A percentile compares a stretch with the other conserved stretches of the same genome.
phyloP scores from a whole-genome alignment of 2,113 vertebrate genomes.

The Oreochromis tanganicae region DNA sequence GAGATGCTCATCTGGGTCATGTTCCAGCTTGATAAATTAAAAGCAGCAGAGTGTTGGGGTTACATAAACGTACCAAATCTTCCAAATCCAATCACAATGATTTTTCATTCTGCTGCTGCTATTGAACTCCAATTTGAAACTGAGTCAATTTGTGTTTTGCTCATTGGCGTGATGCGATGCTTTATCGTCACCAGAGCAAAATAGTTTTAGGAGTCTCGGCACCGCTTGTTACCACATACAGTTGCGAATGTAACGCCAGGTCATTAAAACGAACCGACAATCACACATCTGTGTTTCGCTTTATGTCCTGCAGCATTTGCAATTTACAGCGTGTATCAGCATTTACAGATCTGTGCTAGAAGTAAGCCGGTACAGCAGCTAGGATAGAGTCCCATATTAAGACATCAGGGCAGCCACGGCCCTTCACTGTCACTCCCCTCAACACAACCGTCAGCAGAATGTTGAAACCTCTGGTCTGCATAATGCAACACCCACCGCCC shows the following conservation, averaged over 20 bases:
- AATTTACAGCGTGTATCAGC: not conserved
- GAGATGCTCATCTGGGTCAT: conserved; percentile 36
- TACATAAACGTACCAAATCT: conserved; percentile 7
- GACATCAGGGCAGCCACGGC: not conserved
- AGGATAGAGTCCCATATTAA: not conserved
- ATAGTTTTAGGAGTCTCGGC: not conserved
- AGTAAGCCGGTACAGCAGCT: not conserved
- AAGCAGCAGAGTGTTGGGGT: not conserved
- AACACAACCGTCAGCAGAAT: conserved; percentile 6
- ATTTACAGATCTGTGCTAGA: not conserved
- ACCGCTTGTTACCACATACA: not conserved
- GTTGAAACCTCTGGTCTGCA: not conserved
- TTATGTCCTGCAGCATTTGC: not conserved
- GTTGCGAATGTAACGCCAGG: not conserved
- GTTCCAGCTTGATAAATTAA: conserved; percentile 7
- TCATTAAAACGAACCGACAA: not conserved
- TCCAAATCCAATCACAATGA: not conserved
- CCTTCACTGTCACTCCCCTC: conserved; percentile 18
- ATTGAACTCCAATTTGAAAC: not conserved
- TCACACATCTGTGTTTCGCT: not conserved
- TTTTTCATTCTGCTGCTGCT: not conserved
- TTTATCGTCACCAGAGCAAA: not conserved
- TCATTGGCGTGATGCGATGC: not conserved
- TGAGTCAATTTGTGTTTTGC: not conserved
- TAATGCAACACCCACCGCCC: conserved; percentile 10